These are phyloP conservation scores for Drosophila bocki DNA, from an alignment of 1,140 invertebrate genomes.

Conservation along the genomic window DNA sequence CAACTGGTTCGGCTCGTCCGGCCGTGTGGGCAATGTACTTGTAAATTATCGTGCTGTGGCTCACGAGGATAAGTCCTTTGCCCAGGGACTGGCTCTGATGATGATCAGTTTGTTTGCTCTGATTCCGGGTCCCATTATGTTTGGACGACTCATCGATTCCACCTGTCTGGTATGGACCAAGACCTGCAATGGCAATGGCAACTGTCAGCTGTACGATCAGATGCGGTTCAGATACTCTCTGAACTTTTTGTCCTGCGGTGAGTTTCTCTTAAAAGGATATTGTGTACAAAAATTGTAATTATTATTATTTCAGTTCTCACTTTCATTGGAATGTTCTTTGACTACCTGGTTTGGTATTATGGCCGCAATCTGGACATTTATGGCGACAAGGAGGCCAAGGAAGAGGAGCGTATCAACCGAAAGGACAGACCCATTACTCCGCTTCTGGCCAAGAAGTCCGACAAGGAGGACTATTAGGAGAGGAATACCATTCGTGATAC, in stretches of 20 bases:
- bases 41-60: conserved; percentile 88
- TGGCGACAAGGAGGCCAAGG: conserved; percentile 86
- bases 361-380: conserved; percentile 87
- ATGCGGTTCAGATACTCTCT: conserved; percentile 87
- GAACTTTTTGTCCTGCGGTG: conserved; percentile 87
- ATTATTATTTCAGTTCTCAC: conserved; percentile 85
- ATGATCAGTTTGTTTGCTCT: conserved; percentile 88
- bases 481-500: conserved; percentile 30
- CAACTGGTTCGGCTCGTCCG: conserved; percentile 87
- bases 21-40: conserved; percentile 88
- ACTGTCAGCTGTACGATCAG: conserved; percentile 89
- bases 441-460: conserved; percentile 60
- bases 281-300: too few species aligned
- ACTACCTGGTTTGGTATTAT: conserved; percentile 87
- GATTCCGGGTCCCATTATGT: conserved; percentile 89
- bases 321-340: conserved; percentile 87
- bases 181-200: conserved; percentile 87
- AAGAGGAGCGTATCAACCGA: conserved; percentile 51
- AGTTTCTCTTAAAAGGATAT: conserved; percentile 27
- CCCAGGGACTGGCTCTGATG: conserved; percentile 88
- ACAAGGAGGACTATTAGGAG: conserved; percentile 32
- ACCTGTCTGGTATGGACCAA: conserved; percentile 89
- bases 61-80: conserved; percentile 88
- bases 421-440: conserved; percentile 72
- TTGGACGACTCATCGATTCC: conserved; percentile 88